Evolutionary conservation across 2,797 vertebrate genomes (phyloP).

Genomic region (Arctocebus calabarensis): DNA sequence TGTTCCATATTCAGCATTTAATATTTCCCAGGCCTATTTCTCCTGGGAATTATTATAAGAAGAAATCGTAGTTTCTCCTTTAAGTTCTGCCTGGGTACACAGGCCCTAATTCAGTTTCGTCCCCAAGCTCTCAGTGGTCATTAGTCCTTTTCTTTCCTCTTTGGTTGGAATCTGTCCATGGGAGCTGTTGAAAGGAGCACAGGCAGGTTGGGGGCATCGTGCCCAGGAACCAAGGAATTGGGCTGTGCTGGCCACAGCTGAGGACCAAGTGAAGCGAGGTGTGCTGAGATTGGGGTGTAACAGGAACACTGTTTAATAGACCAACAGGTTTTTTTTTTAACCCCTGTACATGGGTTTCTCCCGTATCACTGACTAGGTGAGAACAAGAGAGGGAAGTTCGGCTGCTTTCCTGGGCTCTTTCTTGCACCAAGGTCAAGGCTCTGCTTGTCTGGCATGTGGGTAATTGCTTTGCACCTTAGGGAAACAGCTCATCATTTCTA

Average conservation of each 20-base stretch:
- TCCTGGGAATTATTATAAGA: not conserved
- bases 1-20: not conserved
- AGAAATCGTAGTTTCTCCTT: not conserved
- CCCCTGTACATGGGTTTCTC: not conserved
- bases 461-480: not conserved
- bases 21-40: not conserved
- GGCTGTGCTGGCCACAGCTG: not conserved
- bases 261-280: not conserved
- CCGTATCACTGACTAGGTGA: not conserved
- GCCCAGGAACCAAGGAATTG: not conserved
- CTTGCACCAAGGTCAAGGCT: not conserved
- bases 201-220: not conserved
- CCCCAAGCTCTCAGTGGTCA: not conserved
- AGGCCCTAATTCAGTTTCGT: not conserved
- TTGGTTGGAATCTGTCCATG: not conserved
- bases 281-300: too few relatives aligned
- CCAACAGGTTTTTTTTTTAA: not conserved
- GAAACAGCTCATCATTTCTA: not conserved
- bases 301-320: not conserved
- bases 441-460: not conserved
- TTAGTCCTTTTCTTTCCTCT: not conserved
- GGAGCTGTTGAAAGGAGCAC: not conserved
- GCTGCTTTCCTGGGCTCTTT: not conserved
- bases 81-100: not conserved
- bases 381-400: not conserved